These are phyloP conservation scores for Sitophilus oryzae DNA, from an alignment of 1,140 invertebrate species.

Conservation along the genomic window DNA sequence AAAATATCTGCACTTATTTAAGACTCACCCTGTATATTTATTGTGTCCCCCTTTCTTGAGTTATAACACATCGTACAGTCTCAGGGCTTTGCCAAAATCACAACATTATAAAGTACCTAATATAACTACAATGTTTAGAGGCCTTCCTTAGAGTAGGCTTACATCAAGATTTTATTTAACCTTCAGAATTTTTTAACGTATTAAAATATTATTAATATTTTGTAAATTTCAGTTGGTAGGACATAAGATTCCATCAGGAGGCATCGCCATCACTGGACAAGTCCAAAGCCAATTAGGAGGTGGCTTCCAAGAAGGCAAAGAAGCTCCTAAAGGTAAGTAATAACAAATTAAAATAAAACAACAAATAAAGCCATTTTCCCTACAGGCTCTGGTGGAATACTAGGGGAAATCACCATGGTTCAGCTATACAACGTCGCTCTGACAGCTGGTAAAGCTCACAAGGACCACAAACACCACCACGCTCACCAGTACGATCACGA, in stretches of 20 bases:
- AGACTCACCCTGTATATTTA: no score
- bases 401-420: conserved; percentile 72
- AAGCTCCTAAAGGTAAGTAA: conserved; percentile 49
- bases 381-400: conserved; percentile 56
- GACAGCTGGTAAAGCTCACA: conserved; percentile 74
- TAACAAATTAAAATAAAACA: neutral
- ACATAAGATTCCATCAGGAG: conserved; percentile 68
- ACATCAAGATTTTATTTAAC: neutral
- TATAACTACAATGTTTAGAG: no score
- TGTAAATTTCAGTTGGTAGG: conserved; percentile 70
- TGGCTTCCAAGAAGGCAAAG: conserved; percentile 52
- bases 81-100: no score
- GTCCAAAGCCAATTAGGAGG: conserved; percentile 57
- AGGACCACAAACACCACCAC: conserved; percentile 78
- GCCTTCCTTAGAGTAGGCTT: no score
- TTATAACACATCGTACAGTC: no score
- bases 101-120: no score
- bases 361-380: conserved; percentile 16
- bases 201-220: neutral
- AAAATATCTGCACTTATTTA: no score
- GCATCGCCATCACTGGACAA: conserved; percentile 65
- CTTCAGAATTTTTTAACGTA: neutral
- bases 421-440: conserved; percentile 71
- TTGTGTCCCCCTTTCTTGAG: no score
- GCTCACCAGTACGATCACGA: conserved; percentile 72